Conservation (phyloP, 2,113 vertebrate species). For the Oncorhynchus tshawytscha region DNA sequence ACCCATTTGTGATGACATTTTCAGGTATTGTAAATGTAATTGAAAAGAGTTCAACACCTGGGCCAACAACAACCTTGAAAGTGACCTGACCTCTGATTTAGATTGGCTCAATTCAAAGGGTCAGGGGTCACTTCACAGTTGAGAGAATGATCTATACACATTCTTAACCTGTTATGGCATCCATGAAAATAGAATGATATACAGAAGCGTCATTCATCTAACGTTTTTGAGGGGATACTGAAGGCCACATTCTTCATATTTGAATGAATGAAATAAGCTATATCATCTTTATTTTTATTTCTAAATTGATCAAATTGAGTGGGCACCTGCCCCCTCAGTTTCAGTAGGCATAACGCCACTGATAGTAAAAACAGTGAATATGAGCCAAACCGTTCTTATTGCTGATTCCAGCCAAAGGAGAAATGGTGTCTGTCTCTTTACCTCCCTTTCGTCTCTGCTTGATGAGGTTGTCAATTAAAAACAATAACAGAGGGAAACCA, state of each 20-base stretch:
- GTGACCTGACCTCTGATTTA: conserved; percentile 16
- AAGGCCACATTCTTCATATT: too few species aligned
- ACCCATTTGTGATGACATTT: conserved; percentile 1
- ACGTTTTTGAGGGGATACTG: too few species aligned
- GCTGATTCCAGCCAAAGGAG: not conserved
- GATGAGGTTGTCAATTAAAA: conserved; percentile 62
- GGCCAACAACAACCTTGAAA: too few species aligned
- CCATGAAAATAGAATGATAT: too few species aligned
- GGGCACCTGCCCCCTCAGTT: too few species aligned
- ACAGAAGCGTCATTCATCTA: too few species aligned
- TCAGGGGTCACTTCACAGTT: conserved; percentile 3
- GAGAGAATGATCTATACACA: not conserved
- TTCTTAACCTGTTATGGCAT: not conserved
- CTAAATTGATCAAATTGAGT: too few species aligned
- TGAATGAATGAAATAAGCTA: too few species aligned
- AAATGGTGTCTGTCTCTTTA: conserved; percentile 2
- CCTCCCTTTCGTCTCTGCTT: conserved; percentile 44
- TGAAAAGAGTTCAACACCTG: too few species aligned
- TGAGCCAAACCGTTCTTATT: not conserved
- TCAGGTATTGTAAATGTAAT: not conserved
- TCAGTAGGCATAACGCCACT: too few species aligned
- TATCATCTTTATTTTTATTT: too few species aligned
- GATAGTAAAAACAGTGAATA: too few species aligned
- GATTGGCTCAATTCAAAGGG: conserved; percentile 18
- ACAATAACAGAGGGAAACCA: conserved; percentile 49